Conservation (phyloP, 2,888 invertebrate genomes). For the Acrocyrtus sp. region DNA sequence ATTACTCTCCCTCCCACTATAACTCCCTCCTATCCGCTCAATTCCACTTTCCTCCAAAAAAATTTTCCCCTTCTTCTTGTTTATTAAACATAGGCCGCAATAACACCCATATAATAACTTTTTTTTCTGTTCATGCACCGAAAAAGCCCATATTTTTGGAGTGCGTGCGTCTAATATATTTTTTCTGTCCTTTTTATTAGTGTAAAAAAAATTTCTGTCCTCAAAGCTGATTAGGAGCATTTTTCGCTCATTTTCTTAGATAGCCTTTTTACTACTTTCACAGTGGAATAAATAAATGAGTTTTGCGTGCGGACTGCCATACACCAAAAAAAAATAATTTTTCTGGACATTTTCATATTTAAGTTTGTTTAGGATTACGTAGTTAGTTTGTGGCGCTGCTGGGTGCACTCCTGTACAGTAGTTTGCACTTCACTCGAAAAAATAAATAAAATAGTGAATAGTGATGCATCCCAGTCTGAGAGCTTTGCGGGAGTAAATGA, state of each 20-base stretch:
- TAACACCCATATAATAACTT: slow-evolving; percentile 28
- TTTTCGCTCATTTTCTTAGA: slow-evolving; percentile 15
- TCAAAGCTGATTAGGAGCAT: slow-evolving; percentile 24
- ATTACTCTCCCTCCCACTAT: no score
- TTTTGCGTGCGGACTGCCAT: slow-evolving; percentile 41
- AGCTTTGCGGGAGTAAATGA: no score
- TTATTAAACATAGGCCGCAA: slow-evolving; percentile 31
- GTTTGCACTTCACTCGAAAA: no score
- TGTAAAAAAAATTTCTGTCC: slow-evolving; percentile 9
- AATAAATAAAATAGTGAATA: no score
- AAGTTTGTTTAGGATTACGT: no score
- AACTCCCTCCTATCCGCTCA: no score
- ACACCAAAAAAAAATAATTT: no score
- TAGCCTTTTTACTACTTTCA: slow-evolving; percentile 24
- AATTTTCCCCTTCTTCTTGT: slow-evolving; percentile 14
- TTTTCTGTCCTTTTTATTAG: slow-evolving; percentile 14
- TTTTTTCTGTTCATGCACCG: neutral
- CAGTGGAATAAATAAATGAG: slow-evolving; percentile 39
- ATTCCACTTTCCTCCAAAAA: slow-evolving; percentile 18
- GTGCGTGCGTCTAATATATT: slow-evolving; percentile 25
- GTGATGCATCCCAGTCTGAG: no score
- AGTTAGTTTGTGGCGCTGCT: no score
- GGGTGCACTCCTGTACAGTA: no score
- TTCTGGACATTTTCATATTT: no score
- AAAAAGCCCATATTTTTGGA: neutral